Evolutionary conservation across 2,797 vertebrate species (phyloP).

Genomic region (Ctenochaetus hawaiiensis): DNA sequence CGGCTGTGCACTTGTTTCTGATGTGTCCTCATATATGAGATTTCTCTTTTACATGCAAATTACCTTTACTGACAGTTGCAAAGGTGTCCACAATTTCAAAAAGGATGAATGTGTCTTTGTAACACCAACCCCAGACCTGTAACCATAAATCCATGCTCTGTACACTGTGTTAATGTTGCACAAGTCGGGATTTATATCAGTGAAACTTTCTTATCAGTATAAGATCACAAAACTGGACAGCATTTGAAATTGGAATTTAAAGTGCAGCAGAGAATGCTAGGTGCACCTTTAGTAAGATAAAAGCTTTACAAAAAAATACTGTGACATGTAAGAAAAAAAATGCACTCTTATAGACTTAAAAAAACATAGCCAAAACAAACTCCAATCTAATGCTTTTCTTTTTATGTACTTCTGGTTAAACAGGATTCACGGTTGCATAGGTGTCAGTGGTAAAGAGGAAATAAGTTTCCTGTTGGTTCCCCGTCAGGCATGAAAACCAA

Average conservation of each 20-base stretch:
- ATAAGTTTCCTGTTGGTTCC: constrained; percentile 27
- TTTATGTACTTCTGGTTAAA: not conserved
- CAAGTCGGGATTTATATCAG: not conserved
- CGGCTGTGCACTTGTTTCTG: not conserved
- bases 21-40: not conserved
- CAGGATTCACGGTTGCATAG: constrained; percentile 12
- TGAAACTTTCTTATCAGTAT: constrained; percentile 1
- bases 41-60: constrained; percentile 1
- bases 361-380: not conserved
- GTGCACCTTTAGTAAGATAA: not conserved
- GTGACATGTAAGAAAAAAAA: not conserved
- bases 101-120: not conserved
- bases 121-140: not conserved
- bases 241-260: not conserved
- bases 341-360: too few relatives aligned
- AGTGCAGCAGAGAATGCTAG: not conserved
- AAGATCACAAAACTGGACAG: not conserved
- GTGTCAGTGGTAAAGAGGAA: constrained; percentile 34
- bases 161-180: not conserved
- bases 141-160: not conserved
- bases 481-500: not conserved
- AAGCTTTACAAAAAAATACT: not conserved
- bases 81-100: not conserved
- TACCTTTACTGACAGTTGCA: not conserved
- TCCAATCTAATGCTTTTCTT: not conserved